Evolutionary conservation across 2,113 vertebrate species (phyloP), one percentile per base, ranked within the genome.

Genomic region (Platysternon megacephalum): DNA sequence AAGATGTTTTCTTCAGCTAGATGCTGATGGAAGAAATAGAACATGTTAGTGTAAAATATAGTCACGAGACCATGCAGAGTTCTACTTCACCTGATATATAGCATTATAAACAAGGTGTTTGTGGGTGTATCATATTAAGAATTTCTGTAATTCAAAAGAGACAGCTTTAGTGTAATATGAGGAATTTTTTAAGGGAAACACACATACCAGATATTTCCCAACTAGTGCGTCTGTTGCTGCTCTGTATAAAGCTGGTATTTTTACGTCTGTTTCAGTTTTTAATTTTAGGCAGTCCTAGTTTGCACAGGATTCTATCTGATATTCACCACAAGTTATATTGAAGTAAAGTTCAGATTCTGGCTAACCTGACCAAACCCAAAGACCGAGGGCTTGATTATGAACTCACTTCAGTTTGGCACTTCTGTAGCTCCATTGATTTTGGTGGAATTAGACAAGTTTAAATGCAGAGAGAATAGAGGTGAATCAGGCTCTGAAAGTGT

Each of bases 331-430:
- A 88, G 39, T 78, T 85, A 4, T 72, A 56, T 74, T 87, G 56
- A 81, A 91, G 44, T 53, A 21, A 55, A 2, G 6, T 78, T 13
- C 24, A 84, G 65, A 19, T 49, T 89, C 26, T 35, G 42, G 42
- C 2, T 72, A 55, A 85, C 76, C 51, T 14, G 16, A 44, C 8
- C 80, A 3, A 0, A 1, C 1, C 2, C 32, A 2, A 61, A 61
- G 46, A 58, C 3, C 14, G 42, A 78, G 74, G 42, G 13, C 19
- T 19, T 72, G 74, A 29, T 89, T 86, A 35, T 87, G 13, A 19
- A 55, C 3, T 1, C 72, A 7, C 44, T 92, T 91, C 1, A 0
- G 32, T 72, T 42, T 94, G 1, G 1, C 14, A 48, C 19, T 32
- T 46, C 56, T n/a, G 6, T 49, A 46, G 2, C 4, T 52, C 29